phyloP scores from a whole-genome alignment of 2,797 vertebrate species.

The Muscicapa comitata region DNA sequence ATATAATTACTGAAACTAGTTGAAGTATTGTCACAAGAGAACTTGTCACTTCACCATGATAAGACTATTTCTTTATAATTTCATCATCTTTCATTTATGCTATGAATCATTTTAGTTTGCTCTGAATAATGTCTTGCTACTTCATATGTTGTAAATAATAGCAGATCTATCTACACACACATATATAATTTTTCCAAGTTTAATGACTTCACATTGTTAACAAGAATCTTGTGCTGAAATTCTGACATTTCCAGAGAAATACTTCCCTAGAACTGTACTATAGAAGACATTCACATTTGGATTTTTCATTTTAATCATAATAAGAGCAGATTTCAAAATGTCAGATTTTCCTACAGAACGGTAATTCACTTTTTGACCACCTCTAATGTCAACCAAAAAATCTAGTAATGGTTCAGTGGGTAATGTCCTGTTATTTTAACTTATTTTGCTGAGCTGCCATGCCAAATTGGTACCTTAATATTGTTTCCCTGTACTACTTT shows the following conservation, averaged over 20 bases:
- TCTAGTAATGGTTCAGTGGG: neutral
- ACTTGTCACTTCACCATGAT: neutral
- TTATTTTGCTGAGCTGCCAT: neutral
- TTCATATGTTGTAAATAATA: neutral
- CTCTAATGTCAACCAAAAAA: neutral
- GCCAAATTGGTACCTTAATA: neutral
- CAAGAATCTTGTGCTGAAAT: neutral
- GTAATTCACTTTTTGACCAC: neutral
- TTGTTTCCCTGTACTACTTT: neutral
- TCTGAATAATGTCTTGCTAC: neutral
- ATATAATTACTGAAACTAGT: neutral
- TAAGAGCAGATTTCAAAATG: neutral
- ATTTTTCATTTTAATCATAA: slow-evolving; percentile 6
- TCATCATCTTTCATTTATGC: neutral
- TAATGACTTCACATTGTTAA: neutral
- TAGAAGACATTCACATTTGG: neutral
- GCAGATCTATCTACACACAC: neutral
- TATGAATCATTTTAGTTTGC: neutral
- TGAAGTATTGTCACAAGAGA: neutral
- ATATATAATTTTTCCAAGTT: neutral
- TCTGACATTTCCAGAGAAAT: neutral
- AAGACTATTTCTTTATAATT: neutral
- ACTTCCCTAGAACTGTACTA: neutral
- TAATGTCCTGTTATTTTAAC: neutral
- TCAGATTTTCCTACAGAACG: neutral